A percentile compares a stretch with the other conserved stretches of the same genome.
phyloP scores from a whole-genome alignment of 2,888 invertebrate species.

The Athrips mouffetella region DNA sequence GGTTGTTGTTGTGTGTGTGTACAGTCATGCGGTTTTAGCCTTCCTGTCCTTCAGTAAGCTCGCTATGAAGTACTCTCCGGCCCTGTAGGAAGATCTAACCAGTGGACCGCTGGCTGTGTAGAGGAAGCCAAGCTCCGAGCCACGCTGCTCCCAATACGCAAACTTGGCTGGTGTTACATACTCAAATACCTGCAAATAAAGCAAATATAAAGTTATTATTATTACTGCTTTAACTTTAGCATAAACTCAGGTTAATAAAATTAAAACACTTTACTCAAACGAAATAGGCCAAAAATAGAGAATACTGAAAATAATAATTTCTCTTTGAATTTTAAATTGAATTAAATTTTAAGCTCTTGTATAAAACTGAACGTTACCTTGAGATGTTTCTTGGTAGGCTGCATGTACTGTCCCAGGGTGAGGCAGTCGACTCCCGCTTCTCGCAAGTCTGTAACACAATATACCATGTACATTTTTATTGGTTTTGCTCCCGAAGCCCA shows the following conservation, averaged over 20 bases:
- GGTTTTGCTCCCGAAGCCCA: no score
- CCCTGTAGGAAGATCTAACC: slow-evolving; percentile 97
- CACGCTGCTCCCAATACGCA: slow-evolving; percentile 89
- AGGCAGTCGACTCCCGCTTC: slow-evolving; percentile 93
- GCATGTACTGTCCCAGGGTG: slow-evolving; percentile 99
- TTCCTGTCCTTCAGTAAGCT: slow-evolving; percentile 84
- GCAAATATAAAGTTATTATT: no score
- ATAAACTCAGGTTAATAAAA: no score
- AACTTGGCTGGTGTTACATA: slow-evolving; percentile 98
- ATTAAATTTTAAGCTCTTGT: no score
- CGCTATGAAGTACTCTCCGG: slow-evolving; percentile 95
- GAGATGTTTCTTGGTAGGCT: slow-evolving; percentile 97
- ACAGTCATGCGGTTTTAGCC: slow-evolving; percentile 53
- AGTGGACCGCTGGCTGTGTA: slow-evolving; percentile 99
- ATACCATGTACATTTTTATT: no score
- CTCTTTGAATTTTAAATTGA: no score
- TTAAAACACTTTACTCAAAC: no score
- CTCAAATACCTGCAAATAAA: slow-evolving; percentile 74
- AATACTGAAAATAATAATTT: no score
- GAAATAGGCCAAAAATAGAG: no score
- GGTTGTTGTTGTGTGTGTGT: no score
- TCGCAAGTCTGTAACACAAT: slow-evolving; percentile 82
- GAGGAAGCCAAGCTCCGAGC: slow-evolving; percentile 91
- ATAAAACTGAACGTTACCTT: slow-evolving; percentile 80
- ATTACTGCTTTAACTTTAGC: no score